A percentile compares a stretch with the other conserved stretches of the same genome.
Evolutionary conservation across 2,113 vertebrate species (phyloP).

Genomic region (Rhagologus leucostigma): DNA sequence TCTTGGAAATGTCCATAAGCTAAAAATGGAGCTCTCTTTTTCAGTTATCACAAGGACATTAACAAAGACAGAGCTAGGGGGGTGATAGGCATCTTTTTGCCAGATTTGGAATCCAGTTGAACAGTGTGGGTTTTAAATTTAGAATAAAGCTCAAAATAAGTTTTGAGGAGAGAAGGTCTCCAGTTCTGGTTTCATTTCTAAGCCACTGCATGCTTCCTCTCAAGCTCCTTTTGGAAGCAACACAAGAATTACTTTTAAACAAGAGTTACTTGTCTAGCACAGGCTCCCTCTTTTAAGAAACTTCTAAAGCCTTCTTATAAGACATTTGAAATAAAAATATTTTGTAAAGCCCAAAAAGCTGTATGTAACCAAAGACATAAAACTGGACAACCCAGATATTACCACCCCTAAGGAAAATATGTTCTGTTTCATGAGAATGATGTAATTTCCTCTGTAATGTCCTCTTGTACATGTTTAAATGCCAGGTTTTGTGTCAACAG

Average conservation of each 20-base stretch:
- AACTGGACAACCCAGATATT: not conserved
- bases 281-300: not conserved
- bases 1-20: not conserved
- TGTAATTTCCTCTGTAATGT: slow-evolving; percentile 7
- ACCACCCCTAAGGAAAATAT: not conserved
- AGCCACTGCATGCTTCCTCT: not conserved
- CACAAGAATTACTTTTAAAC: slow-evolving; percentile 34
- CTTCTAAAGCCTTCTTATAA: not conserved
- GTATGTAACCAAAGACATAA: not conserved
- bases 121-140: slow-evolving; percentile 15
- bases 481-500: slow-evolving; percentile 8
- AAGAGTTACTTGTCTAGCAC: slow-evolving; percentile 33
- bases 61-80: not conserved
- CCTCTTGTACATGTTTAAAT: not conserved
- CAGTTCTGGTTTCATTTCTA: slow-evolving; percentile 12
- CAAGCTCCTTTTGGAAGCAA: slow-evolving; percentile 17
- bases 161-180: slow-evolving; percentile 15
- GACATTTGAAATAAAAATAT: not conserved
- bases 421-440: slow-evolving; percentile 2
- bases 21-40: not conserved
- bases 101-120: not conserved
- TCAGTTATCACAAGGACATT: not conserved
- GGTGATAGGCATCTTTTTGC: not conserved
- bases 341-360: slow-evolving; percentile 1
- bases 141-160: slow-evolving; percentile 16